Base-by-base conservation (phyloP, 2,113 vertebrate genomes). In the Phainopepla nitens region DNA sequence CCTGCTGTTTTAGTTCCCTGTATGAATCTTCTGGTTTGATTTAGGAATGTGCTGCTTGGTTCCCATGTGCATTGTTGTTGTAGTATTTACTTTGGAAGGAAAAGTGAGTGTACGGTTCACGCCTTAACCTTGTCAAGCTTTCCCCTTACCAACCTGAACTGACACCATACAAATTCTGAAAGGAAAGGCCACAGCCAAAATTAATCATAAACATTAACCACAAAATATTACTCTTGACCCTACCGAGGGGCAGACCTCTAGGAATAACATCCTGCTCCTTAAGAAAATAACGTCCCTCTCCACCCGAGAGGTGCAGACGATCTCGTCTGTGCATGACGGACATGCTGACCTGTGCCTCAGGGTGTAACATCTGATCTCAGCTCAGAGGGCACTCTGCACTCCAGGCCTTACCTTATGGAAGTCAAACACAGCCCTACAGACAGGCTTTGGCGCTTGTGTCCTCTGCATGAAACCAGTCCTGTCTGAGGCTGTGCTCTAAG, bases 261-360 rank as follows among this genome's bases (percentile, higher is more conserved):
- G 97, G 87, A 97, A 97, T 96, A 97, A 97, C 97, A 97, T 97
- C 97, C 97, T 97, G 97, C 94, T 96, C 92, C 95, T 96, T 97
- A 94, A 97, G 89, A 97, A 97, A 97, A 97, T 96, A 97, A 97
- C 96, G 96, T 94, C 90, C 84, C 89, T 94, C 84, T 94, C 97
- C 97, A 96, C 15, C 89, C 1, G 36, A 93, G 96, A 96, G 88
- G 89, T 94, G 94, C 92, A 96, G 93, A 68, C 82, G 2, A 78
- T 90, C 94, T 93, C 42, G 0, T 89, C 95, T 96, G 87, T 94
- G 95, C 94, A 39, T 94, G 95, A 95, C 29, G 1, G 91, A 93
- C 93, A 10, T 21, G 64, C 71, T 96, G 97, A 92, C 95, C 97
- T 88, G 87, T 61, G 95, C 96, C 95, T 97, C 89, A 3, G 96